Evolutionary conservation across 2,888 invertebrate species (phyloP).

Genomic region (Platycheirus albimanus): DNA sequence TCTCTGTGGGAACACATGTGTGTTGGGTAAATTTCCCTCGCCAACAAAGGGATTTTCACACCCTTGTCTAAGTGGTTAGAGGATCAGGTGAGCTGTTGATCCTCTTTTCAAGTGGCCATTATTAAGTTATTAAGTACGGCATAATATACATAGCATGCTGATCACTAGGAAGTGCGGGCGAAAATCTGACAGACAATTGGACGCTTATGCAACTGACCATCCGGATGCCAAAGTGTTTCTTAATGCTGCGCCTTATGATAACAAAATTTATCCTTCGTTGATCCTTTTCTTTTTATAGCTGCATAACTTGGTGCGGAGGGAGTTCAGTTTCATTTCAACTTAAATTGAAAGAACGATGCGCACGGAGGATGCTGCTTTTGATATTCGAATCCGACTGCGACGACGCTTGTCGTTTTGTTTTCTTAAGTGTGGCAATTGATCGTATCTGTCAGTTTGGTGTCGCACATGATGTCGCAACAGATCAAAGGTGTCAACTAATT

Average conservation of each 20-base stretch:
- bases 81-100: constrained; percentile 62
- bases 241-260: constrained; percentile 10
- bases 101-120: constrained; percentile 55
- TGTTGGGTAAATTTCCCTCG: constrained; percentile 4
- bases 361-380: constrained; percentile 57
- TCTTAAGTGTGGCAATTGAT: constrained; percentile 71
- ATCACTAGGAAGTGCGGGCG: constrained; percentile 32
- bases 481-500: constrained; percentile 72
- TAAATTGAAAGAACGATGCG: constrained; percentile 3
- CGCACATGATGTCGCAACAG: constrained; percentile 69
- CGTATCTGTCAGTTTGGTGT: constrained; percentile 68
- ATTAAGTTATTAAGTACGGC: no score
- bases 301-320: constrained; percentile 24
- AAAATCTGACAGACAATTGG: constrained; percentile 47
- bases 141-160: no score
- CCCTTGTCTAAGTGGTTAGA: constrained; percentile 52
- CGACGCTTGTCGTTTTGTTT: constrained; percentile 52
- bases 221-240: constrained; percentile 52
- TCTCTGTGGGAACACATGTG: constrained; percentile 59
- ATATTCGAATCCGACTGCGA: constrained; percentile 54
- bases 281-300: constrained; percentile 55
- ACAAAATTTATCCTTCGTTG: constrained; percentile 24
- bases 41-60: constrained; percentile 56
- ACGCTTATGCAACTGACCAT: constrained; percentile 65
- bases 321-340: constrained; percentile 57